phyloP scores from a whole-genome alignment of 2,797 vertebrate genomes.

The Chromis chromis region DNA sequence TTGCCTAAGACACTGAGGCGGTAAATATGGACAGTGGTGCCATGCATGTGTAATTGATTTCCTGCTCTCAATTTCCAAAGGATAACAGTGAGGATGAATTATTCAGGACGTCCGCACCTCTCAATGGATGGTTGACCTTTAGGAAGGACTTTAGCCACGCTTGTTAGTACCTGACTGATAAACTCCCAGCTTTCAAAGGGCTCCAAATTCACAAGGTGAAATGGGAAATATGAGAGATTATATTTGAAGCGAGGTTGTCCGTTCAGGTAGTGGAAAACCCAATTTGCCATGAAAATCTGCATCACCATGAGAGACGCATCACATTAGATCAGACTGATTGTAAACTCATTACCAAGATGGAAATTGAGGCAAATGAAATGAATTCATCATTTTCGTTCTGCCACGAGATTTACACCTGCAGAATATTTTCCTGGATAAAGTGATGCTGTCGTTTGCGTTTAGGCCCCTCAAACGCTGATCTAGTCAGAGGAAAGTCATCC shows the following conservation, averaged over 20 bases:
- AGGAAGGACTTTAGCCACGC: conserved; percentile 57
- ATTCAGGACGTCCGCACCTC: conserved; percentile 65
- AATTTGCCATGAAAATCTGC: conserved; percentile 47
- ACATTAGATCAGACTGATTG: conserved; percentile 29
- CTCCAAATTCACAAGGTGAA: conserved; percentile 16
- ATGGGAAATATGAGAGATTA: conserved; percentile 39
- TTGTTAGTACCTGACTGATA: conserved; percentile 60
- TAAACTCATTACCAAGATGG: conserved; percentile 41
- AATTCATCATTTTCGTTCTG: conserved; percentile 37
- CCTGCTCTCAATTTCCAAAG: conserved; percentile 60
- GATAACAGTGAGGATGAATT: conserved; percentile 71
- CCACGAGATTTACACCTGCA: conserved; percentile 1
- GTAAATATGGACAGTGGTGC: conserved; percentile 54
- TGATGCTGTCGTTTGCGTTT: conserved; percentile 29
- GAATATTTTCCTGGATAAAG: conserved; percentile 12
- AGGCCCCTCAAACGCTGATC: conserved; percentile 32
- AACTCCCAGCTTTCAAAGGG: conserved; percentile 26
- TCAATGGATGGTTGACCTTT: conserved; percentile 70
- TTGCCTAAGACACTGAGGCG: conserved; percentile 51
- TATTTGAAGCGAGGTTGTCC: conserved; percentile 7
- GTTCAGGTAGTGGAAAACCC: conserved; percentile 37
- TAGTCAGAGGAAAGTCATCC: neutral
- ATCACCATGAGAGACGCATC: conserved; percentile 21
- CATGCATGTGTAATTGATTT: conserved; percentile 69
- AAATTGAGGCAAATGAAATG: conserved; percentile 43